Percentiles rank a stretch among this genome's conserved stretches.
Conservation (phyloP, 1,140 invertebrate species). For the Bombus cullumanus region DNA sequence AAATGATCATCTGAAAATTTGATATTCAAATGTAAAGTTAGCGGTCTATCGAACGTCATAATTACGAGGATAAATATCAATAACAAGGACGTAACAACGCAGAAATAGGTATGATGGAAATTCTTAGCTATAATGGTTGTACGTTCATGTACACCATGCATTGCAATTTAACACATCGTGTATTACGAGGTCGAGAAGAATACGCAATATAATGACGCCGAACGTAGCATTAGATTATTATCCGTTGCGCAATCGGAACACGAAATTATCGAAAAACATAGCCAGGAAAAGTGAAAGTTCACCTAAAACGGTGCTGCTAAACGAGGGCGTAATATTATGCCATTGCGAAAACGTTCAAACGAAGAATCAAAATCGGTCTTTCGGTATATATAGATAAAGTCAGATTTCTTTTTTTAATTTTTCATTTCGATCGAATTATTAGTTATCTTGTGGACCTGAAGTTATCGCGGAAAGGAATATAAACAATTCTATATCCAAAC, state of each 20-base stretch:
- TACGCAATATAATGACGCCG: neutral
- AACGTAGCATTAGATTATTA: neutral
- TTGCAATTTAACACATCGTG: neutral
- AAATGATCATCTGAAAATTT: no score
- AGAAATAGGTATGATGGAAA: neutral
- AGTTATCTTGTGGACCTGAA: no score
- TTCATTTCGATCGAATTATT: no score
- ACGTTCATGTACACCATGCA: neutral
- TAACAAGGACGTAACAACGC: neutral
- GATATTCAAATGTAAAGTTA: no score
- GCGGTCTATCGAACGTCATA: no score
- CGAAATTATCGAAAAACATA: conserved; percentile 1
- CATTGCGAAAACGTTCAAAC: neutral
- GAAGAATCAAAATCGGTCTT: neutral
- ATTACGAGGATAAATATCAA: neutral
- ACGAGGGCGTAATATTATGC: neutral
- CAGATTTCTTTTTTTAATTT: no score
- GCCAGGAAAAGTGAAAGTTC: conserved; percentile 22
- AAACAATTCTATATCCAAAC: no score
- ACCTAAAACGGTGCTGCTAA: neutral
- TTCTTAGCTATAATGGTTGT: neutral
- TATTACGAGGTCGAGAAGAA: neutral
- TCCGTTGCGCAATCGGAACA: no score
- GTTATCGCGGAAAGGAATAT: no score
- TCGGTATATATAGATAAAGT: neutral